Evolutionary conservation across 2,797 vertebrate genomes (phyloP).

Genomic region (Sebastes kiyomatsui): DNA sequence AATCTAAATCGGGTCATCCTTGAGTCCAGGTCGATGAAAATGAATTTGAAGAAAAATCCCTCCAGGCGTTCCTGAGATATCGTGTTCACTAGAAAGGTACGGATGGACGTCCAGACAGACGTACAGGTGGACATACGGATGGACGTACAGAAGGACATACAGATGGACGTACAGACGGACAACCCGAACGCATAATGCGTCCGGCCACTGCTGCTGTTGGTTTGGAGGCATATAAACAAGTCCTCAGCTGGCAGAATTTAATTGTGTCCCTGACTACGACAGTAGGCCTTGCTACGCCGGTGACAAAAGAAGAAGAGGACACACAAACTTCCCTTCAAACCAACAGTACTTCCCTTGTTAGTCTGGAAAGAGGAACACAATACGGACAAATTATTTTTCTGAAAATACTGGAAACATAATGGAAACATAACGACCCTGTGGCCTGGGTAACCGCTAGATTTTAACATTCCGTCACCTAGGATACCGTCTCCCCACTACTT

Average conservation of each 20-base stretch:
- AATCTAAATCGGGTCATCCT: too few species aligned
- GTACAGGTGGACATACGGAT: fast-evolving
- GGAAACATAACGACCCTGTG: background rate
- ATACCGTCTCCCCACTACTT: background rate
- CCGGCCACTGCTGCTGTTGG: too few species aligned
- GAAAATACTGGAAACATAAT: background rate
- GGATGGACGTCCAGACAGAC: too few species aligned
- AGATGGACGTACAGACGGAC: too few species aligned
- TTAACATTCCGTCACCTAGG: background rate
- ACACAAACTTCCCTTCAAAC: conserved; percentile 14
- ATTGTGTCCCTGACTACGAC: background rate
- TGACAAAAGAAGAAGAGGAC: conserved; percentile 20
- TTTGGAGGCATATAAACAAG: too few species aligned
- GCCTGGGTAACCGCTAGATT: background rate
- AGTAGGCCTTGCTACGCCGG: background rate
- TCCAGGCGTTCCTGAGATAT: too few species aligned
- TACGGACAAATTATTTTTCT: background rate
- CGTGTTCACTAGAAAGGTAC: too few species aligned
- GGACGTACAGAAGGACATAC: too few species aligned
- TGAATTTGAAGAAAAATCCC: too few species aligned
- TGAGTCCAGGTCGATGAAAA: fast-evolving
- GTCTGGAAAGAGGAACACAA: conserved; percentile 13
- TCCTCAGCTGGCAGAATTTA: background rate
- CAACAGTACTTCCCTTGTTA: conserved; percentile 1
- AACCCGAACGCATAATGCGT: too few species aligned